These are phyloP conservation scores for Helicoverpa assulta DNA, from an alignment of 2,888 invertebrate species.

Conservation along the genomic window DNA sequence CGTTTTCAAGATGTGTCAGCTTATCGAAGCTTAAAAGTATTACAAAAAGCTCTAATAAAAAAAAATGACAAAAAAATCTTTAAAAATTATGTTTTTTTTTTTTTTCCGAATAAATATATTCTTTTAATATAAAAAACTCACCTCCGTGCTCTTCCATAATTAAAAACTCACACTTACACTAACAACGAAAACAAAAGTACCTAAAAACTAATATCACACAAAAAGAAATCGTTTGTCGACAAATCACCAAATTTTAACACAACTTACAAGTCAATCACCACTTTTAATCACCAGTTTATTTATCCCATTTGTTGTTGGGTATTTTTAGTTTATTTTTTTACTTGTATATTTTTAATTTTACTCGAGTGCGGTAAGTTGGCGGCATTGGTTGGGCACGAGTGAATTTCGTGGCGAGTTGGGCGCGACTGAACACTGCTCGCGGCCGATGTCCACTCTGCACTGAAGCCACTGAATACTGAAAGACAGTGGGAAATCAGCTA, in stretches of 20 bases:
- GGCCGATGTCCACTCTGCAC: not conserved
- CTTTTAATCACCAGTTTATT: constrained; percentile 60
- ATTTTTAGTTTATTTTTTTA: constrained; percentile 33
- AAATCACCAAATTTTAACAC: constrained; percentile 48
- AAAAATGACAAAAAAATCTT: not conserved
- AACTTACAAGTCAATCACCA: constrained; percentile 49
- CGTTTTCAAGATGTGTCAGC: constrained; percentile 18
- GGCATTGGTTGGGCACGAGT: constrained; percentile 75
- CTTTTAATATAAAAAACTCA: constrained; percentile 57
- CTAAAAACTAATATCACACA: constrained; percentile 87
- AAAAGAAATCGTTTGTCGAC: constrained; percentile 63
- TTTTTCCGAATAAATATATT: not conserved
- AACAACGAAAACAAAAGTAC: constrained; percentile 65
- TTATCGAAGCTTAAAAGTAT: not conserved
- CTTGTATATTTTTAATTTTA: constrained; percentile 80
- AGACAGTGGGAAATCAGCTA: constrained; percentile 20
- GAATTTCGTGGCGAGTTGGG: constrained; percentile 36
- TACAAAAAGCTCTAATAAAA: not conserved
- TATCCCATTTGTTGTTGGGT: constrained; percentile 81
- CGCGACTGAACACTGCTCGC: constrained; percentile 41
- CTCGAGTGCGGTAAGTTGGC: constrained; percentile 80
- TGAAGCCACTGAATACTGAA: constrained; percentile 23
- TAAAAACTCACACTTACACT: constrained; percentile 66
- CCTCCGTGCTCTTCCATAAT: constrained; percentile 85
- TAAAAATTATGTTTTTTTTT: not conserved